Conservation (phyloP, 2,888 invertebrate genomes). For the Pachymerium ferrugineum region DNA sequence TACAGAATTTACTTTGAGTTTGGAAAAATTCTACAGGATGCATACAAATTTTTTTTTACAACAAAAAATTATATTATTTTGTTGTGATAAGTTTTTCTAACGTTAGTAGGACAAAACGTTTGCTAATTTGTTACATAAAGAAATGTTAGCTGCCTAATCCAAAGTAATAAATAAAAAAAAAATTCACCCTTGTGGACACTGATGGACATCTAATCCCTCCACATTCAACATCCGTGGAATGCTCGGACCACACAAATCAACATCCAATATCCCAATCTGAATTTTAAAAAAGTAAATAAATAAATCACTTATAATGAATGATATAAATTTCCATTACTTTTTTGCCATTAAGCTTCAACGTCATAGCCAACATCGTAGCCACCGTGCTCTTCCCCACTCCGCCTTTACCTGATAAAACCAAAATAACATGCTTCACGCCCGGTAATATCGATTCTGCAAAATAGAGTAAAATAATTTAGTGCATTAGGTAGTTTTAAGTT, state of each 20-base stretch:
- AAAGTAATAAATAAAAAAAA: not conserved
- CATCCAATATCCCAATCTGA: slow-evolving; percentile 85
- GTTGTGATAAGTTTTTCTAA: too few species aligned
- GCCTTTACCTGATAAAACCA: slow-evolving; percentile 97
- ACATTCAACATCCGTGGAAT: slow-evolving; percentile 81
- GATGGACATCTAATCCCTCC: slow-evolving; percentile 78
- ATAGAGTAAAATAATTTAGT: too few species aligned
- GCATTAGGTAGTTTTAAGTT: too few species aligned
- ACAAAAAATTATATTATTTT: too few species aligned
- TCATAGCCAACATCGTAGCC: slow-evolving; percentile 83
- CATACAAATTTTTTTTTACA: too few species aligned
- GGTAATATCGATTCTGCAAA: slow-evolving; percentile 51
- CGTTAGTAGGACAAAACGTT: too few species aligned
- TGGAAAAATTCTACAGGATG: too few species aligned
- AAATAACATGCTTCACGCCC: slow-evolving; percentile 73
- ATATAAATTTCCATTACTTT: slow-evolving; percentile 57
- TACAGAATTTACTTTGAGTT: too few species aligned
- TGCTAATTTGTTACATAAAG: too few species aligned
- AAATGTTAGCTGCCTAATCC: not conserved
- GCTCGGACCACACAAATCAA: slow-evolving; percentile 93
- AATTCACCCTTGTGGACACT: slow-evolving; percentile 71
- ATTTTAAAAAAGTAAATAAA: slow-evolving; percentile 38
- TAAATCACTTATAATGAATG: not conserved
- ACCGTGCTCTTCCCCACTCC: slow-evolving; percentile 99
- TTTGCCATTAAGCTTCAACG: slow-evolving; percentile 69